Conservation (phyloP, 2,113 vertebrate species). For the Enhydra lutris region DNA sequence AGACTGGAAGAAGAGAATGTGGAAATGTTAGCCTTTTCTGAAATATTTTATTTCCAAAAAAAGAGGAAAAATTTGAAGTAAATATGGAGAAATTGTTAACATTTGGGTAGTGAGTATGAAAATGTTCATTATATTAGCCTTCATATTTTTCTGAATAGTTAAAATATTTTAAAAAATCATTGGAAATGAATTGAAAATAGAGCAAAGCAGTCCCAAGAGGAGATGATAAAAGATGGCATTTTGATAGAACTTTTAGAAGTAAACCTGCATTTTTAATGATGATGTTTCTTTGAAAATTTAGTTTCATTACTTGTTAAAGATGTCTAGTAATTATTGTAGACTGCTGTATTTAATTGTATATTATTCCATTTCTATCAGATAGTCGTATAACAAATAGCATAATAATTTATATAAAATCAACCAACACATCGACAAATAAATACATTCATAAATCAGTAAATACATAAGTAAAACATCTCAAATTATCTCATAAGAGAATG, state of each 20-base stretch:
- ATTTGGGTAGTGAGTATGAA: background rate
- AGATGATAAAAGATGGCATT: background rate
- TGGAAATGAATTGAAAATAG: slow-evolving; percentile 1
- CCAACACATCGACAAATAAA: background rate
- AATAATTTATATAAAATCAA: background rate
- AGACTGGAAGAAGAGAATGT: background rate
- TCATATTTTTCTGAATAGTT: slow-evolving; percentile 1
- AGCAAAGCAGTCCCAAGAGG: background rate
- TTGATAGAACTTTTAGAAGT: background rate
- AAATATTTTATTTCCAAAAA: background rate
- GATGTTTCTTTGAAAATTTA: background rate
- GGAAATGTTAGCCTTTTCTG: background rate
- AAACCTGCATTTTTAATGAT: background rate
- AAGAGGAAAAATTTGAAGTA: background rate
- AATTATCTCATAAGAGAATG: background rate
- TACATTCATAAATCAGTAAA: background rate
- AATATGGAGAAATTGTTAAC: background rate
- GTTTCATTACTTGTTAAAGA: background rate
- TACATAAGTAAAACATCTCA: background rate
- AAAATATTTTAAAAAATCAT: background rate
- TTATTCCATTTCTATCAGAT: background rate
- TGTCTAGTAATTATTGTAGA: background rate
- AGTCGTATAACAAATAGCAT: background rate
- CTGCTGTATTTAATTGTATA: background rate
- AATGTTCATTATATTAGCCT: background rate